Base-by-base conservation (phyloP, 2,797 vertebrate species). In the Mormyrops attenuatus region DNA sequence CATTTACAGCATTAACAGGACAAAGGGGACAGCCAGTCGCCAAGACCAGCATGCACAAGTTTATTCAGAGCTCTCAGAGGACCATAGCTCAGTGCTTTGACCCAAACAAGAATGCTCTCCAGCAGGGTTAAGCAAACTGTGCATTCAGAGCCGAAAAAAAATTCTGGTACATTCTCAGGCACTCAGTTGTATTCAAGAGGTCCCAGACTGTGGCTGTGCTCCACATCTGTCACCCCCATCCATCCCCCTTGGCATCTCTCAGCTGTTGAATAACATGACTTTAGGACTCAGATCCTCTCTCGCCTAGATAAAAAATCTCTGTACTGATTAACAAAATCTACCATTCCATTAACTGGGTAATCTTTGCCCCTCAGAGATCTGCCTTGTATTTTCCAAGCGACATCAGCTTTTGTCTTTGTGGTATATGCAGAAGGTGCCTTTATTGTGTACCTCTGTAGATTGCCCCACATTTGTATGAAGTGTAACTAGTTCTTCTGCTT, bases 321-420 rank as follows among this genome's bases (percentile, higher is more conserved):
- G 11, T 60, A 87, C 53, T 87, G 52, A 87, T 87, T 87, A 87
- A 87, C 85, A 41, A 41, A 57, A 26, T 60, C 85, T 41, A 41
- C 82, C 47, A 60, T 57, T 17, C 30, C 30, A 87, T 41, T 38
- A 57, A 87, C 52, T n/a, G 17, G 7, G 9, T 41, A 57, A 44
- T 30, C 34, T 87, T 60, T 53, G 22, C 22, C 30, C 50, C 26
- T n/a, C 85, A 60, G 53, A 57, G 1, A 38, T 22, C 30, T 44
- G 8, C 85, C 8, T 86, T 49, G 22, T 11, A 13, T 85, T 20
- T 41, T 53, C 52, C 52, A 86, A 17, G 15, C 7, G 20, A 47
- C 41, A 47, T 38, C 69, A 73, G 5, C 69, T 85, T 50, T 17
- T 52, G 8, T 20, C 41, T 85, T 30, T 30, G n/a, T 30, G 22